phyloP scores from a whole-genome alignment of 1,140 invertebrate species.

The Monochamus saltuarius region DNA sequence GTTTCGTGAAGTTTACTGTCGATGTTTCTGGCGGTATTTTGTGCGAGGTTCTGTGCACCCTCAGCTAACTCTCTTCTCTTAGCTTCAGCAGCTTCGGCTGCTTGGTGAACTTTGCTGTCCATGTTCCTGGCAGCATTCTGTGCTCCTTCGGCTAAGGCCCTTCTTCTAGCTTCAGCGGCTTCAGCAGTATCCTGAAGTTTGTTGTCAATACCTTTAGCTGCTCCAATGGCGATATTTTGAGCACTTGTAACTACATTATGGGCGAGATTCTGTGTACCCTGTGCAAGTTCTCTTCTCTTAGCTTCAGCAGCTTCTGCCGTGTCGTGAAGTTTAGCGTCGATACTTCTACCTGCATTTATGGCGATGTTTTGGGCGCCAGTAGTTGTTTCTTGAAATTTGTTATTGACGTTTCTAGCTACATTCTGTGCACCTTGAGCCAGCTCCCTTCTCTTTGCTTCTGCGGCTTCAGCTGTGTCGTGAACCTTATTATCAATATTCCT shows the following conservation, averaged over 20 bases:
- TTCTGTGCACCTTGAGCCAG: background rate
- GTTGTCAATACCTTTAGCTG: too few species aligned
- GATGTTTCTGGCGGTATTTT: constrained; percentile 6
- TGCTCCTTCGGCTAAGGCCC: background rate
- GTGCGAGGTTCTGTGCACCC: constrained; percentile 14
- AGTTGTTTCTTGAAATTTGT: background rate
- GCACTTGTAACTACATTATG: background rate
- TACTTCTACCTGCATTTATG: background rate
- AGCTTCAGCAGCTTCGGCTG: constrained; percentile 10
- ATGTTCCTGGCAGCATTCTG: constrained; percentile 11
- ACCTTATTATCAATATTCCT: constrained; percentile 19
- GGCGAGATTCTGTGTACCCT: constrained; percentile 7
- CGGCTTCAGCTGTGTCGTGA: constrained; percentile 12
- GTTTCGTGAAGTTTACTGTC: constrained; percentile 7
- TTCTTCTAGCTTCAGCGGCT: background rate
- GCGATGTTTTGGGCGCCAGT: background rate
- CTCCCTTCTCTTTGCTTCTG: background rate
- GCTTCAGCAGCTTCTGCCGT: background rate
- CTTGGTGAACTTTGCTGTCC: background rate
- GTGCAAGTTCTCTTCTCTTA: constrained; percentile 1
- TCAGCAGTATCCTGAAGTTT: background rate
- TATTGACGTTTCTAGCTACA: background rate
- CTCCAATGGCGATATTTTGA: too few species aligned
- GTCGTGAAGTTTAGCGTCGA: constrained; percentile 9
- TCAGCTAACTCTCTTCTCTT: constrained; percentile 10